Base-by-base conservation (phyloP, 2,797 vertebrate genomes). In the Urophycis tenuis region DNA sequence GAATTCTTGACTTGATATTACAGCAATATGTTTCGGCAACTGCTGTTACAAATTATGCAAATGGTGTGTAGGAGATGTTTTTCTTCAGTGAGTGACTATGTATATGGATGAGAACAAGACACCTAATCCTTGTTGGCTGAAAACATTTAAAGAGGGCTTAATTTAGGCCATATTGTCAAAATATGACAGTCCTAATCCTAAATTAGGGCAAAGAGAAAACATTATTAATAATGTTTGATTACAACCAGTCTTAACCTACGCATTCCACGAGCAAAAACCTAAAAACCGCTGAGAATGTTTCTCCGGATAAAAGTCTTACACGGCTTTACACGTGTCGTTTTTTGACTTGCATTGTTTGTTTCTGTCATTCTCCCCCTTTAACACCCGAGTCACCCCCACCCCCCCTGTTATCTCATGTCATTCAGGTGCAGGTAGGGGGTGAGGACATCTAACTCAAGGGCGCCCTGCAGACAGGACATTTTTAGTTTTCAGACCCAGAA, bases 71-170 rank as follows among this genome's bases (percentile, higher is more conserved):
- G 60, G 60, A 29, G 17, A 29, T 29, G 25, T 67, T 67, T 67
- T 29, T 67, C 29, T 67, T 25, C 60, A 29, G 60, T 29, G 10
- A 12, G 60, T 29, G 60, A 29, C 9, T 25, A 10, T 25, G 53
- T 12, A 41, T 17, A 67, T 2, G n/a, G 29, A 3, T 29, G 12
- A 25, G 11, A 67, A 29, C 9, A 67, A 67, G 25, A 67, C 7
- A 10, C 25, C 60, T 29, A 67, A 67, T 67, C 25, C n/a, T 67
- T 67, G 60, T 67, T 25, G 60, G n/a, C 25, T 67, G 10, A 30
- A 25, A 67, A 67, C 60, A 67, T 67, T 29, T 67, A 67, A 67
- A 11, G n/a, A 64, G 60, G n/a, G n/a, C 60, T 67, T 67, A 67
- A 67, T 67, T 67, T 25, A 29, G 60, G 29, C 60, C 25, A 29